Percentiles rank a stretch among this genome's conserved stretches.
Conservation (phyloP, 2,113 vertebrate genomes). For the Sorex fumeus region DNA sequence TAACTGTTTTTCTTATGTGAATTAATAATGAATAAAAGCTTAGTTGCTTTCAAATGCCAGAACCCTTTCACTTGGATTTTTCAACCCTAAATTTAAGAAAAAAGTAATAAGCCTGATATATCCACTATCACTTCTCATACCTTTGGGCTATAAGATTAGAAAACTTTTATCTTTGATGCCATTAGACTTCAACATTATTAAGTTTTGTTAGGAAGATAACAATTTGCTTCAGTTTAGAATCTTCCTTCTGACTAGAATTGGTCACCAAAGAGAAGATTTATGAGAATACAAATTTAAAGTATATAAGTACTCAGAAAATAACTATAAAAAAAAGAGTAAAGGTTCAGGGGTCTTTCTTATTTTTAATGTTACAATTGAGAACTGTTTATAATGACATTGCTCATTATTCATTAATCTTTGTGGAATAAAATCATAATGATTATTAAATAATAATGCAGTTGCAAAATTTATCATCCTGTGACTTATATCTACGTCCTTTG, state of each 20-base stretch:
- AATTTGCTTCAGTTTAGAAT: conserved; percentile 27
- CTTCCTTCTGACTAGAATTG: conserved; percentile 45
- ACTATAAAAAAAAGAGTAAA: conserved; percentile 51
- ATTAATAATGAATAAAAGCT: conserved; percentile 77
- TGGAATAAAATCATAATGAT: conserved; percentile 2
- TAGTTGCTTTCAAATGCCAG: conserved; percentile 70
- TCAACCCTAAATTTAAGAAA: not conserved
- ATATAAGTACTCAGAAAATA: conserved; percentile 21
- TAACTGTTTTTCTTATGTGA: conserved; percentile 74
- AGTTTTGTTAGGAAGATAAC: not conserved
- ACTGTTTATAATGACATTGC: not conserved
- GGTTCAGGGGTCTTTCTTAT: too few species aligned
- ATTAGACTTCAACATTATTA: conserved; percentile 15
- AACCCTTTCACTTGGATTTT: conserved; percentile 6
- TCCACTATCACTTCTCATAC: conserved; percentile 52
- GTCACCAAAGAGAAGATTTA: not conserved
- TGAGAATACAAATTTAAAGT: not conserved
- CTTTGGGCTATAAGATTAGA: conserved; percentile 22
- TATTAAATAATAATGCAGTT: conserved; percentile 50
- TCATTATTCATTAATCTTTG: not conserved
- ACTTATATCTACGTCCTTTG: not conserved
- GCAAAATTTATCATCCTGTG: not conserved
- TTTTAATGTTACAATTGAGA: conserved; percentile 41
- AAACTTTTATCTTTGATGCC: conserved; percentile 33
- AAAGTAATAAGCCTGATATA: conserved; percentile 6